Conservation (phyloP, 53 echinoderm and acorn worm genomes). For the Holothuria scabra region DNA sequence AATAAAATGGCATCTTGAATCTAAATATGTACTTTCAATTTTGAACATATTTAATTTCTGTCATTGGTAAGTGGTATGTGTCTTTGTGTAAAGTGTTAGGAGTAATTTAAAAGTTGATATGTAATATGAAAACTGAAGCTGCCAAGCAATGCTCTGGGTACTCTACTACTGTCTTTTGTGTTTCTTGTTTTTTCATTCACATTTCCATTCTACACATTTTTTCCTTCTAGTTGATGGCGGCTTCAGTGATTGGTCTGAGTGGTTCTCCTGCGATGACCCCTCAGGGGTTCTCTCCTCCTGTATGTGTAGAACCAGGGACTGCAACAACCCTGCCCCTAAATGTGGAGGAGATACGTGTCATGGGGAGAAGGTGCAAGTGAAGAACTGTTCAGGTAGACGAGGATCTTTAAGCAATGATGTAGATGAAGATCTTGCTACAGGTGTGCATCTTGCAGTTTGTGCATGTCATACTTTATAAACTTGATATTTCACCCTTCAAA, state of each 20-base stretch:
- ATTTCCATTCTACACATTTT: not conserved
- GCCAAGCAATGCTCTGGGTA: too few species aligned
- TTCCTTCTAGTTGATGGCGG: slow-evolving; percentile 74
- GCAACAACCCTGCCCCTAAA: slow-evolving; percentile 77
- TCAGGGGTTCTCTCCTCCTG: slow-evolving; percentile 67
- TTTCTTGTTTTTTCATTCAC: too few species aligned
- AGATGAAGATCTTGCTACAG: slow-evolving; percentile 6
- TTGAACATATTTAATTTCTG: too few species aligned
- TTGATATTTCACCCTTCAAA: too few species aligned
- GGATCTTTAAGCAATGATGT: slow-evolving; percentile 15
- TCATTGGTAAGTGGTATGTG: too few species aligned
- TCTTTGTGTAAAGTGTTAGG: too few species aligned
- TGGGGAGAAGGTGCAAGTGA: slow-evolving; percentile 85
- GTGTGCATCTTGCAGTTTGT: slow-evolving; percentile 33
- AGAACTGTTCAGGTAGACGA: slow-evolving; percentile 89
- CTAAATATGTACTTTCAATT: too few species aligned
- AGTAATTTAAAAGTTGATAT: too few species aligned
- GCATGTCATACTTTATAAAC: too few species aligned
- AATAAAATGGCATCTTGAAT: too few species aligned
- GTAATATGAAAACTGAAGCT: too few species aligned
- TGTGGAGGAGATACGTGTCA: slow-evolving; percentile 83
- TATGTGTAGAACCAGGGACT: slow-evolving; percentile 78
- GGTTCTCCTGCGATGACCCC: slow-evolving; percentile 83
- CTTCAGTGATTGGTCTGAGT: slow-evolving; percentile 89
- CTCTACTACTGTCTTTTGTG: too few species aligned